Evolutionary conservation across 2,888 invertebrate species (phyloP), one percentile per base, ranked within the genome.

Genomic region (Cabera pusaria): DNA sequence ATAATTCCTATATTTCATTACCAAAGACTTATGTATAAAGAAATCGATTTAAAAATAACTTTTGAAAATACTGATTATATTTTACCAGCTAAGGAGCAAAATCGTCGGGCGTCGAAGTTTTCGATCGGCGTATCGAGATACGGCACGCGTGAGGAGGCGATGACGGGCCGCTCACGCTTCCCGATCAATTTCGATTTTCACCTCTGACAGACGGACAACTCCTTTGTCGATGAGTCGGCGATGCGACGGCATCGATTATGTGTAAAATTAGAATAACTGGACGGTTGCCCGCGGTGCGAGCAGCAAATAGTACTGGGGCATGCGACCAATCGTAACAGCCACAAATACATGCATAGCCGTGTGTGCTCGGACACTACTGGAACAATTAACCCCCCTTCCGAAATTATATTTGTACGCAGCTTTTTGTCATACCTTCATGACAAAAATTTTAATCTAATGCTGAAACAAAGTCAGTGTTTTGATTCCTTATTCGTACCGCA

Each of bases 231-330:
- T 72, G 72, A 82, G 80, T 66, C 71, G 70, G 59, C 78, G 76
- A 78, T 79, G 79, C 78, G 76, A 68, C 78, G 76, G 75, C 83
- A 85, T 88, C 87, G 87, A 88, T 87, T 86, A 84, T 85, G 82
- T 72, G 74, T 88, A 87, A 85, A 88, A 80, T 87, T 88, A 88
- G 88, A 87, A 84, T 84, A 86, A 87, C 87, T 88, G 87, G 88
- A 85, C 87, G 84, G 65, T 72, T 88, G 88, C 87, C 87, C 87
- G 84, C 66, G 67, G 68, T 64, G 64, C 65, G 75, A 73, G 85
- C 79, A 82, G 67, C 83, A 85, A 86, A 87, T 88, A 87, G 85
- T 86, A 87, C 86, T 86, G 86, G 86, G 85, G 85, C 87, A 86
- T 85, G 86, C 87, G 81, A 86, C 85, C 84, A 85, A 78, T 79